Evolutionary conservation across 2,888 invertebrate genomes (phyloP).

Genomic region (Parnassius mnemosyne): DNA sequence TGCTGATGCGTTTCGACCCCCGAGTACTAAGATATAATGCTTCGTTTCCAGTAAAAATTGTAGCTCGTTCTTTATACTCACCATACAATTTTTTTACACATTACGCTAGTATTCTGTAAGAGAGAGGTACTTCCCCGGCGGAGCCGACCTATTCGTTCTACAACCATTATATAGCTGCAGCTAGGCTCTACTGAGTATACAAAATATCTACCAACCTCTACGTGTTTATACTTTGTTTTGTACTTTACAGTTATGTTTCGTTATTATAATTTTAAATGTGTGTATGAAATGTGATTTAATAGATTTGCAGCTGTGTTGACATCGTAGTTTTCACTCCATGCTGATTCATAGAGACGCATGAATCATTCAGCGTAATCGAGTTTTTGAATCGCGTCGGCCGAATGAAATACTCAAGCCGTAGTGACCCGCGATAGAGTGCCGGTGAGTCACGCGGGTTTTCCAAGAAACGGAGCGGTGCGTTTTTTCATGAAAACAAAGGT

Average conservation of each 20-base stretch:
- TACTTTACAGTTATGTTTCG: background rate
- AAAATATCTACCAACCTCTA: slow-evolving; percentile 39
- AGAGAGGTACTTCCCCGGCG: too few species aligned
- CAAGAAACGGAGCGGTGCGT: slow-evolving; percentile 64
- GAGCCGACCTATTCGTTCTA: too few species aligned
- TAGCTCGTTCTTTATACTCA: too few species aligned
- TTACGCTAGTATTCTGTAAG: too few species aligned
- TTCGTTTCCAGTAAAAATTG: too few species aligned
- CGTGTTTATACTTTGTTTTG: background rate
- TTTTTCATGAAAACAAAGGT: slow-evolving; percentile 77
- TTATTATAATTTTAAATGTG: background rate
- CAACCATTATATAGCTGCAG: too few species aligned
- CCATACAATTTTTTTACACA: too few species aligned
- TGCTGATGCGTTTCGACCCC: too few species aligned
- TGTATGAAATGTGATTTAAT: background rate
- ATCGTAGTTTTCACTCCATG: slow-evolving; percentile 56
- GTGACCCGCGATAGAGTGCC: slow-evolving; percentile 68
- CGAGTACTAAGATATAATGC: too few species aligned
- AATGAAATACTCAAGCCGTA: slow-evolving; percentile 73
- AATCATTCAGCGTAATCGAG: slow-evolving; percentile 76
- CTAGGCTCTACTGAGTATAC: background rate
- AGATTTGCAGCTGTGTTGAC: slow-evolving; percentile 12
- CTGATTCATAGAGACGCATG: slow-evolving; percentile 71
- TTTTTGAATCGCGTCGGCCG: slow-evolving; percentile 76
- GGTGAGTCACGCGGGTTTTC: slow-evolving; percentile 78